phyloP scores from a whole-genome alignment of 1,140 invertebrate genomes.

The Melanaphis sacchari region DNA sequence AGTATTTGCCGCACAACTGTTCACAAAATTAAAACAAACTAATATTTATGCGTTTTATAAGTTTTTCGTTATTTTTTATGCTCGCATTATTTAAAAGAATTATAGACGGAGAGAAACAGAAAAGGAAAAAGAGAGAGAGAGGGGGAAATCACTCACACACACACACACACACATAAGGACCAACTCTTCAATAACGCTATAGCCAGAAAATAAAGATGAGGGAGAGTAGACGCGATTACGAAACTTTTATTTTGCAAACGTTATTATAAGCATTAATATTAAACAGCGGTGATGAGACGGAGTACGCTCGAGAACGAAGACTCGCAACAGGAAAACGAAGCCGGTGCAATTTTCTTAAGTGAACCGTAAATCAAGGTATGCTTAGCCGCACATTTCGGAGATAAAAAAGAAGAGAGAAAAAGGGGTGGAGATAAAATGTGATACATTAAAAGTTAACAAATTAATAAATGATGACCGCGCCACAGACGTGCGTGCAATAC shows the following conservation, averaged over 20 bases:
- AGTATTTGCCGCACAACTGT: not conserved
- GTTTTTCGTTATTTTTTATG: not conserved
- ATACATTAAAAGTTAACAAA: not conserved
- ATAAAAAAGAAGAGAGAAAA: not conserved
- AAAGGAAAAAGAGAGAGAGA: not conserved
- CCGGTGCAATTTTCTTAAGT: conserved; percentile 11
- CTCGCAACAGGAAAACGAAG: not conserved
- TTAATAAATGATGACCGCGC: not conserved
- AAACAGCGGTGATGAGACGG: not conserved
- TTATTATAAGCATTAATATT: conserved; percentile 14
- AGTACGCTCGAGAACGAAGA: not conserved
- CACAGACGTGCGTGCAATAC: not conserved
- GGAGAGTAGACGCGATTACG: not conserved
- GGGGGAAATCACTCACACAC: not conserved
- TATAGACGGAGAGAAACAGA: not conserved
- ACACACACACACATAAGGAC: not conserved
- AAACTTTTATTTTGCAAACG: conserved; percentile 15
- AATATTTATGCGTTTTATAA: not conserved
- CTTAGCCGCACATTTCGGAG: not conserved
- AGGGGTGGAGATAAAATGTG: not conserved
- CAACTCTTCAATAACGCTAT: not conserved
- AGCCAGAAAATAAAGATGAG: not conserved
- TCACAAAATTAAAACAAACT: conserved; percentile 1
- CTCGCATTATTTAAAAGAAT: not conserved
- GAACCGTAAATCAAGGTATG: conserved; percentile 23